Evolutionary conservation across 2,888 invertebrate genomes (phyloP), one percentile per base, ranked within the genome.

Genomic region (Electrophaes corylata): DNA sequence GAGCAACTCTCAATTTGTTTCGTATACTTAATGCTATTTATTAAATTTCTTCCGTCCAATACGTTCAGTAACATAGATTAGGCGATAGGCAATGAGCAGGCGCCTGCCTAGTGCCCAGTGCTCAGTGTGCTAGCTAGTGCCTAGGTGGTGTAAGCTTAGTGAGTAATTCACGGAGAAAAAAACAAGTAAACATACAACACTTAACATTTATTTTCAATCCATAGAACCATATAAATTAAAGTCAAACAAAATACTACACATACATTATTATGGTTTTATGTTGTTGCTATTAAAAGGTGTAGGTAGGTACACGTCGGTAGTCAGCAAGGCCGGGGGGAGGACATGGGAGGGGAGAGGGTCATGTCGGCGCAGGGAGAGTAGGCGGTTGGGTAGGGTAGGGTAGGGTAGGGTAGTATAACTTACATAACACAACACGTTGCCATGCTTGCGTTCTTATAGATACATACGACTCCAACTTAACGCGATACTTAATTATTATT

Each of bases 161-260:
- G 10, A 10, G 10, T 6, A 29, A 29, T 10, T 29, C 10, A 29
- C n/a, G 1, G 8, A 46, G 23, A 16, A 50, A 85, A 84, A 84
- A 86, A 79, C 79, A 80, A 80, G 71, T 75, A 76, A 83, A 83
- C 81, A 82, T 90, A 90, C 89, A 90, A 89, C 88, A 90, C 85
- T 85, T 85, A 89, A 89, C 87, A 79, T 91, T 90, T 90, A 91
- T 90, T 90, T 76, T 90, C 85, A 90, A 88, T 90, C 87, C 90
- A 89, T 84, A 88, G 88, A 88, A 91, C 89, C 89, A 87, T 88
- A 87, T 87, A 86, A 86, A 86, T 88, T 81, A 87, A 84, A 84
- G 75, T 84, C 82, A 87, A 88, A 84, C 81, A 79, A 86, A 88
- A 84, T 84, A 84, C 88, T 87, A 89, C 84, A 81, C 77, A 78